phyloP scores from a whole-genome alignment of 2,797 vertebrate species.

The Morelia viridis region DNA sequence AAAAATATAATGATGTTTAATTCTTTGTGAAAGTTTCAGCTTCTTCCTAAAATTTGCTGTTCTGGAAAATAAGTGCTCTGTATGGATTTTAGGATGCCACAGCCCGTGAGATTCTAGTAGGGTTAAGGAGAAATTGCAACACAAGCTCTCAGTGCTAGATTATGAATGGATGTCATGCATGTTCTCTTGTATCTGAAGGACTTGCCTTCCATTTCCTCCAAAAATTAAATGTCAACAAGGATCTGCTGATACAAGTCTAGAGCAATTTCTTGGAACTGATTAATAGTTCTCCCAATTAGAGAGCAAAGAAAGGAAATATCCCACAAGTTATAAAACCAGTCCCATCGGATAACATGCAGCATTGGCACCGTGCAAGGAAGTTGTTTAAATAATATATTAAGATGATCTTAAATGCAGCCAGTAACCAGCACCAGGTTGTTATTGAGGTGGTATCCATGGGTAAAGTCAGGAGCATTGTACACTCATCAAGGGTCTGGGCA shows the following conservation, averaged over 20 bases:
- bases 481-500: background rate
- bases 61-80: background rate
- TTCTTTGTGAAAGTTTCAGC: slow-evolving; percentile 7
- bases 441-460: background rate
- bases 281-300: background rate
- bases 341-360: background rate
- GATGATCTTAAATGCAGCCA: background rate
- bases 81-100: background rate
- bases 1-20: background rate
- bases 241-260: background rate
- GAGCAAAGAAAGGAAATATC: background rate
- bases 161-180: background rate
- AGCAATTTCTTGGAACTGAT: background rate
- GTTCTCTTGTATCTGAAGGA: background rate
- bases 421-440: background rate
- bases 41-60: background rate
- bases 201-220: background rate
- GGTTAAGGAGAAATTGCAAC: background rate
- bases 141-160: background rate
- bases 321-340: background rate
- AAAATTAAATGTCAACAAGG: background rate
- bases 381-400: background rate
- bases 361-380: background rate
- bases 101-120: background rate
- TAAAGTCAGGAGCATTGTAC: background rate